These are phyloP conservation scores for Drosophila eohydei DNA, from an alignment of 2,888 invertebrate genomes.

Conservation along the genomic window DNA sequence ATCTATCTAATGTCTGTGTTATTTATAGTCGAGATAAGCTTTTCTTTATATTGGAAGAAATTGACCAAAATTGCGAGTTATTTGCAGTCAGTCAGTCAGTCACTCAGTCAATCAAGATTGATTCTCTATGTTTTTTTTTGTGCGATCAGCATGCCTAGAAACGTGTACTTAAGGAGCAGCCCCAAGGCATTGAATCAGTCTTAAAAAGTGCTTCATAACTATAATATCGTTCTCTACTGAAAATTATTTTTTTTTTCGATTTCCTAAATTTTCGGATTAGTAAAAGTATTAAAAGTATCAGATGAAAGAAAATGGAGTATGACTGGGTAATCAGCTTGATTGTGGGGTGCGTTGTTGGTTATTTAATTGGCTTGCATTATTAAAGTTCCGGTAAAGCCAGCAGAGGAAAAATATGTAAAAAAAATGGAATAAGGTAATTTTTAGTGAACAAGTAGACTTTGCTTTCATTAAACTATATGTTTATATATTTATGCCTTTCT, in stretches of 20 bases:
- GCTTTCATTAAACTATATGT: neutral
- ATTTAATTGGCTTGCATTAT: constrained; percentile 23
- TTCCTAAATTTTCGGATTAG: neutral
- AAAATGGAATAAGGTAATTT: neutral
- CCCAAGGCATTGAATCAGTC: neutral
- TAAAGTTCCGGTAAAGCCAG: neutral
- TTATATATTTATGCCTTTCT: neutral
- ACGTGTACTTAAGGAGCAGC: accelerated
- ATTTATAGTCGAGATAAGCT: no score
- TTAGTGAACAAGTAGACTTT: constrained; percentile 15
- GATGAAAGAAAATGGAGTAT: constrained; percentile 26
- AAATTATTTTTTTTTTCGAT: neutral
- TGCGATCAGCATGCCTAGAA: neutral
- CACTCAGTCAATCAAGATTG: neutral
- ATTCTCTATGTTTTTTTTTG: neutral
- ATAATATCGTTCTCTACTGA: neutral
- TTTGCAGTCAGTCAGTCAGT: neutral
- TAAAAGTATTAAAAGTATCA: neutral
- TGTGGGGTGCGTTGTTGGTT: constrained; percentile 52
- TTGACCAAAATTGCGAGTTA: no score
- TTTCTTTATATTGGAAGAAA: no score
- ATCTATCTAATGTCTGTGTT: no score
- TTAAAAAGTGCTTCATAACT: neutral
- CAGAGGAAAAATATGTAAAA: neutral
- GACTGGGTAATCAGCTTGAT: constrained; percentile 47